Conservation (phyloP, 2,888 invertebrate species). For the Lamellibrachia columna region DNA sequence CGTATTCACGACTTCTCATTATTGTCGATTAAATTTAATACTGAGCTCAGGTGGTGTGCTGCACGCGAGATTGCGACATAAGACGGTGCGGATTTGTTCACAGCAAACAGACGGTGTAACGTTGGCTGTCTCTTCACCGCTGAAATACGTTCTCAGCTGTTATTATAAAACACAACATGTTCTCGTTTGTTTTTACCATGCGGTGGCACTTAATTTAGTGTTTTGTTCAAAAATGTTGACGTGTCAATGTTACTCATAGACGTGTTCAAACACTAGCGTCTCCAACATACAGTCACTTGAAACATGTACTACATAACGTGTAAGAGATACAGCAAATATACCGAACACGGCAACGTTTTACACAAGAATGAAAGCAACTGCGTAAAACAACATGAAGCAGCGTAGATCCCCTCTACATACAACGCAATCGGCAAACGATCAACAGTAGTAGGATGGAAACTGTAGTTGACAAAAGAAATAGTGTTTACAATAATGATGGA, state of each 20-base stretch:
- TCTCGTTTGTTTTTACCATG: background rate
- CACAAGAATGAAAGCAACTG: background rate
- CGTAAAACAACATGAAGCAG: background rate
- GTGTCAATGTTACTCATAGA: background rate
- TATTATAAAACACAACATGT: background rate
- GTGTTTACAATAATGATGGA: background rate
- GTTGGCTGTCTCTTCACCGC: background rate
- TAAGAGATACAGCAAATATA: background rate
- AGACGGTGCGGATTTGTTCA: background rate
- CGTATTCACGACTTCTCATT: constrained; percentile 16
- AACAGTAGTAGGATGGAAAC: background rate
- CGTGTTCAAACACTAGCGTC: background rate
- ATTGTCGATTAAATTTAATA: constrained; percentile 12
- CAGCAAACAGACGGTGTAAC: background rate
- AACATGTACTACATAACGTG: background rate
- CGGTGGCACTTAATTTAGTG: background rate
- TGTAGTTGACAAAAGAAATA: background rate
- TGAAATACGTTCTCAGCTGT: background rate
- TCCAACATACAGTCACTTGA: background rate
- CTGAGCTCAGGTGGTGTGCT: background rate
- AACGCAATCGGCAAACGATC: background rate
- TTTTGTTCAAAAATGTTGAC: background rate
- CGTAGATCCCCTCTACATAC: background rate
- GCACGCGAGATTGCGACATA: constrained; percentile 11
- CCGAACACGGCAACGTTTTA: background rate